phyloP scores from a whole-genome alignment of 2,797 vertebrate species.

The Lacerta bilineata region DNA sequence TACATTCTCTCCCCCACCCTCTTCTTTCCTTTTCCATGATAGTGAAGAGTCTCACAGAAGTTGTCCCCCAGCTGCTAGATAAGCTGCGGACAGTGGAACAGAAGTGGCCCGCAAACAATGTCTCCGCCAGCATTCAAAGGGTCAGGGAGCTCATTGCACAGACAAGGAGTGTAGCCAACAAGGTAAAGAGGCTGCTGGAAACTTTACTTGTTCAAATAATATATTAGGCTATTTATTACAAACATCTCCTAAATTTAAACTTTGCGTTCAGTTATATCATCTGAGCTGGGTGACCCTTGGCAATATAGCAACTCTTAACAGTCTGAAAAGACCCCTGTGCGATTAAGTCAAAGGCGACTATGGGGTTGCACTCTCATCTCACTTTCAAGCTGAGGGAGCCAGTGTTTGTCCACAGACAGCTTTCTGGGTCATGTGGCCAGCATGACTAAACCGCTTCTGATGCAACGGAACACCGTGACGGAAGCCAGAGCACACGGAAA shows the following conservation, averaged over 20 bases:
- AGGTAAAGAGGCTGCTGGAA: constrained; percentile 79
- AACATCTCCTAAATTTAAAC: background rate
- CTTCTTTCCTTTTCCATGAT: constrained; percentile 58
- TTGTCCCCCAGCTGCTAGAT: constrained; percentile 90
- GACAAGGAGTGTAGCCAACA: constrained; percentile 95
- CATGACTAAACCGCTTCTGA: too few species aligned
- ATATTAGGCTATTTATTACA: background rate
- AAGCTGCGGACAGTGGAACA: constrained; percentile 92
- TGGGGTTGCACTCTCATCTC: too few species aligned
- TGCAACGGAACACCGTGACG: too few species aligned
- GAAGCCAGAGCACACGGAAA: too few species aligned
- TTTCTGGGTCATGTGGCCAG: too few species aligned
- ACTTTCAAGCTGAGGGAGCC: too few species aligned
- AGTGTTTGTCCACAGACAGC: too few species aligned
- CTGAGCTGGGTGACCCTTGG: background rate
- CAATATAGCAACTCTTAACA: constrained; percentile 25
- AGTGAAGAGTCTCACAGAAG: constrained; percentile 91
- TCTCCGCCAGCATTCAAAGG: constrained; percentile 92
- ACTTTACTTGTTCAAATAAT: background rate
- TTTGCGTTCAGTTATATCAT: background rate
- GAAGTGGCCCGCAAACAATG: constrained; percentile 91
- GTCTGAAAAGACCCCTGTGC: background rate
- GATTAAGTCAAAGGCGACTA: too few species aligned
- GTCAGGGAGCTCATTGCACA: constrained; percentile 96
- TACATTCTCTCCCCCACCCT: background rate